Conservation (phyloP, 2,797 vertebrate species). For the Chromis chromis region DNA sequence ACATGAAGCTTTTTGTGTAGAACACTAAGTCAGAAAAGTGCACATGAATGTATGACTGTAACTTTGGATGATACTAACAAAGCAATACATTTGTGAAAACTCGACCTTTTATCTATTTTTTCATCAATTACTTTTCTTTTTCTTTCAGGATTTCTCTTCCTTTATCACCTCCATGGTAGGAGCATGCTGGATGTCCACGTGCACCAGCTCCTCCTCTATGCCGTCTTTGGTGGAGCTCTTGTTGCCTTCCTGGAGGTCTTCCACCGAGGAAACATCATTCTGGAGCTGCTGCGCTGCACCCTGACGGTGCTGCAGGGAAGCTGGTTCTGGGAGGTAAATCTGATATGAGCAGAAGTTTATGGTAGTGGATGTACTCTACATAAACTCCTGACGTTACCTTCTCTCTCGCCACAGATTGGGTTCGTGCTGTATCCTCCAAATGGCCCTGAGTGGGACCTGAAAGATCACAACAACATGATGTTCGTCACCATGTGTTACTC, state of each 20-base stretch:
- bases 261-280: constrained; percentile 87
- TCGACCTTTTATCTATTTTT: background rate
- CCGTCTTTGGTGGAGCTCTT: constrained; percentile 85
- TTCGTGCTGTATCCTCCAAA: constrained; percentile 93
- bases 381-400: constrained; percentile 1
- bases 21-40: background rate
- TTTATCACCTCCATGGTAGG: constrained; percentile 94
- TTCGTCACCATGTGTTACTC: constrained; percentile 95
- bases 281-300: constrained; percentile 91
- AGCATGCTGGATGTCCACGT: constrained; percentile 90
- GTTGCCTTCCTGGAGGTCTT: constrained; percentile 91
- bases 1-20: background rate
- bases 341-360: background rate
- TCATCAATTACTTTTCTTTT: background rate
- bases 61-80: background rate
- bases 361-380: rapidly evolving
- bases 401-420: constrained; percentile 86
- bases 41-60: background rate
- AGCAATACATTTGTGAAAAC: background rate
- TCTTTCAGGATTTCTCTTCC: constrained; percentile 91
- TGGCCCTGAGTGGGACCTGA: constrained; percentile 90
- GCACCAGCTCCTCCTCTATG: constrained; percentile 90
- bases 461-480: constrained; percentile 90
- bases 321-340: constrained; percentile 96
- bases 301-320: constrained; percentile 92